Base-by-base conservation (phyloP, 2,888 invertebrate genomes). In the Dysmachus trigonus region DNA sequence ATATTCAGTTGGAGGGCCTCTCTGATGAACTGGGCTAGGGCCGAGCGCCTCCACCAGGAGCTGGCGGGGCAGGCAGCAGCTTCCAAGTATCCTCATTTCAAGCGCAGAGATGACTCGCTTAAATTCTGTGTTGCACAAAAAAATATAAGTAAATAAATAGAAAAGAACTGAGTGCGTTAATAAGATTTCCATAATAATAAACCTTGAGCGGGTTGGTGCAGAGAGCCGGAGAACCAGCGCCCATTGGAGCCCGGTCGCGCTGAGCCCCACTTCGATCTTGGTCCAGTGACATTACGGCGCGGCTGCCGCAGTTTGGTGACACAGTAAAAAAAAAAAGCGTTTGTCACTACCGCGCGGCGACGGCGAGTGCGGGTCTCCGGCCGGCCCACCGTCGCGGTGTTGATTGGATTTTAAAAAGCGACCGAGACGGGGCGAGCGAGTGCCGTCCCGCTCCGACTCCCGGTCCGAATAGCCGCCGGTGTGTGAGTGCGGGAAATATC, bases 401-500 rank as follows among this genome's bases (percentile, higher is more conserved):
- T 85, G 87, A 87, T 87, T 87, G 87, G 87, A 87, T 82, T 81
- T 86, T 82, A 73, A 73, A 77, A 85, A 81, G 22, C 41, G 51
- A 71, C 22, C 30, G 51, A 85, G 47, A 83, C 81, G 18, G 72
- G 22, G 33, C 51, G 10, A 30, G n/a, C 18, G 33, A 15, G 8
- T 18, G 30, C 51, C 38, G 30, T 74, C 74, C 31, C 76, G 30
- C 18, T 81, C 74, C 51, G 38, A 15, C 83, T 51, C 35, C 30
- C 33, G n/a, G 8, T 2, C 3, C 13, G 8, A 15, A 31, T 30
- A 18, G 31, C 47, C 30, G n/a, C 30, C n/a, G 47, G 8, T 22
- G 74, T 85, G 72, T 86, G 84, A 71, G 86, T 86, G 86, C 85
- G 77, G 86, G 85, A 76, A 22, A 83, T 73, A 79, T 41, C 41